These are phyloP conservation scores for Remorina albescens DNA, from an alignment of 2,797 vertebrate species.

Conservation along the genomic window DNA sequence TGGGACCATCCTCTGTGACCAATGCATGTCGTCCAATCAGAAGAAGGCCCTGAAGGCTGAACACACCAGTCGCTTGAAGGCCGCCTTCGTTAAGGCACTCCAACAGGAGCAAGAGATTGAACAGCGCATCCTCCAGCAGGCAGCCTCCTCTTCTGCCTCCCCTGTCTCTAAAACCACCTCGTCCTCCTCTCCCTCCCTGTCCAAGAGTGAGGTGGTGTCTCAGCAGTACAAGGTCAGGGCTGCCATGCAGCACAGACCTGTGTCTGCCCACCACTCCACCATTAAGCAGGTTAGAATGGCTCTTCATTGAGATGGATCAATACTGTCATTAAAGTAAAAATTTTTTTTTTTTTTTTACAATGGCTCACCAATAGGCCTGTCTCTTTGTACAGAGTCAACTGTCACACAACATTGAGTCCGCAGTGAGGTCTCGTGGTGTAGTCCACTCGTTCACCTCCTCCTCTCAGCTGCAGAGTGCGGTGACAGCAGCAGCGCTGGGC, in stretches of 20 bases:
- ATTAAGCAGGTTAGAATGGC: slow-evolving; percentile 90
- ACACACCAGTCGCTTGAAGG: slow-evolving; percentile 96
- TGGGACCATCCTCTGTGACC: slow-evolving; percentile 94
- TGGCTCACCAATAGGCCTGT: not conserved
- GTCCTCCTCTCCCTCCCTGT: slow-evolving; percentile 75
- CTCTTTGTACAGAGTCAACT: slow-evolving; percentile 87
- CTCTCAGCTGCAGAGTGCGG: slow-evolving; percentile 91
- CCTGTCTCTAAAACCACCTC: slow-evolving; percentile 74
- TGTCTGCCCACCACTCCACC: slow-evolving; percentile 87
- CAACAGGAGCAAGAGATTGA: slow-evolving; percentile 99
- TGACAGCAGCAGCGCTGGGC: slow-evolving; percentile 87
- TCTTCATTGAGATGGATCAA: not conserved
- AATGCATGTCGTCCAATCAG: slow-evolving; percentile 97
- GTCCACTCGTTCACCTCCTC: slow-evolving; percentile 90
- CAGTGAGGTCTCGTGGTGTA: slow-evolving; percentile 83
- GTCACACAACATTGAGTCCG: slow-evolving; percentile 86
- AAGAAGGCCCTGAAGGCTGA: slow-evolving; percentile 96
- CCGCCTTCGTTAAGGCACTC: slow-evolving; percentile 96
- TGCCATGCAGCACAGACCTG: slow-evolving; percentile 83
- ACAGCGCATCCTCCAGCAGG: slow-evolving; percentile 95
- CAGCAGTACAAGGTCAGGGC: slow-evolving; percentile 84
- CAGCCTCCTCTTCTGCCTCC: slow-evolving; percentile 69
- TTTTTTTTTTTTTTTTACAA: not conserved
- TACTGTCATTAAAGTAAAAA: not conserved
- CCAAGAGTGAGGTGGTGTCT: slow-evolving; percentile 82